Base-by-base conservation (phyloP, 1,140 invertebrate genomes). In the Lysiphlebus fabarum region DNA sequence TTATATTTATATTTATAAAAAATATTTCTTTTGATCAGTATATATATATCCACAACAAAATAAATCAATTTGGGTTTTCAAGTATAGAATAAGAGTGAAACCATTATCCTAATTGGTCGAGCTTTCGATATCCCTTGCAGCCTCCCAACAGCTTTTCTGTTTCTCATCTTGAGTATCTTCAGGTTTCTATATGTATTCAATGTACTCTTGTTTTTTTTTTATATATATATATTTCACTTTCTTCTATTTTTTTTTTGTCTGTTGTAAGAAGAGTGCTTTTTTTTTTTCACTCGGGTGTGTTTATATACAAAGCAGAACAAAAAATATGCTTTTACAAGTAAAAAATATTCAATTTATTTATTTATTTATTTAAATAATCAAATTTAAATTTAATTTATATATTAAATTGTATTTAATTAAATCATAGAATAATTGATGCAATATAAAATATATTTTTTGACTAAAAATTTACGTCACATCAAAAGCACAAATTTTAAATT, bases 101-200 rank as follows among this genome's bases (percentile, higher is more conserved):
- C 61, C 61, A 62, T 62, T 62, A 62, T 62, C 61, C 61, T 62
- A 62, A 62, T 62, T 62, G 61, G 51, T 62, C 50, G n/a, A 62
- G 55, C 49, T 50, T 45, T 62, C 51, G 43, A 48, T 17, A 50
- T 34, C 14, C 11, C 14, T 11, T 42, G 7, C 26, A 41, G 36
- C 14, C 10, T 33, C 26, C 42, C 42, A 14, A 14, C 38, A 11
- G 14, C 9, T 40, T 38, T 12, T 8, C 34, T 38, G 11, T 53
- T 53, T 53, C 34, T 53, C 47, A 40, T 33, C 34, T 37, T 34
- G 48, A 34, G 48, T 36, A 8, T 33, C 48, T 49, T 11, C 17
- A 9, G 36, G 33, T 49, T 49, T 49, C 48, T n/a, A 47, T 49
- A 17, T 34, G 48, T 8, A 40, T 40, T 40, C 38, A 8, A 7